These are phyloP conservation scores for Dynastes grantii DNA, from an alignment of 2,888 invertebrate species.

Conservation along the genomic window DNA sequence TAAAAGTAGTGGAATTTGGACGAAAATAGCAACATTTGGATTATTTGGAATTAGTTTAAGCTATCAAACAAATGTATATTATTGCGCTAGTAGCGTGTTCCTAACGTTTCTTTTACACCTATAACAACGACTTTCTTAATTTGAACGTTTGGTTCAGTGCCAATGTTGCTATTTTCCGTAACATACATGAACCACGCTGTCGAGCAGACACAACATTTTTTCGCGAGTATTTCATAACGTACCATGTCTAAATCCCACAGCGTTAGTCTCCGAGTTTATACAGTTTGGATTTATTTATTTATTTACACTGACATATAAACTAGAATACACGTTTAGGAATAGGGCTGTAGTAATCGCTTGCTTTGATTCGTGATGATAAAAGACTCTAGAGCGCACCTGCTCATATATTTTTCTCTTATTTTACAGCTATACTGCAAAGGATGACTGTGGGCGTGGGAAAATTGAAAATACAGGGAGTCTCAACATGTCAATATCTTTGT, in stretches of 20 bases:
- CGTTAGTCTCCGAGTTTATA: background rate
- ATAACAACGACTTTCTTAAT: conserved; percentile 23
- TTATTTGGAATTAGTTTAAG: background rate
- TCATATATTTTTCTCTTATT: conserved; percentile 58
- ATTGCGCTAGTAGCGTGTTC: background rate
- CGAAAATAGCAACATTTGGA: conserved; percentile 6
- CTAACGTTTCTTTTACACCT: conserved; percentile 3
- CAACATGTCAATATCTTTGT: conserved; percentile 90
- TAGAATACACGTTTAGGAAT: background rate
- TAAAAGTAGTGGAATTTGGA: conserved; percentile 18
- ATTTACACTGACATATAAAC: conserved; percentile 29
- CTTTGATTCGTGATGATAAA: conserved; percentile 4
- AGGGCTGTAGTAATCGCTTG: conserved; percentile 1
- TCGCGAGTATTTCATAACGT: conserved; percentile 27
- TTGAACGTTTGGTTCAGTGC: conserved; percentile 25
- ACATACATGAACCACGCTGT: conserved; percentile 20
- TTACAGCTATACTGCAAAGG: conserved; percentile 82
- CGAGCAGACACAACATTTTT: conserved; percentile 29
- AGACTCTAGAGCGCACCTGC: background rate
- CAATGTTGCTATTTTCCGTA: conserved; percentile 17
- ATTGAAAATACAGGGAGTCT: conserved; percentile 90
- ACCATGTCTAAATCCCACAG: conserved; percentile 30
- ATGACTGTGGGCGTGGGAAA: conserved; percentile 83
- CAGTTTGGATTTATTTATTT: conserved; percentile 1
- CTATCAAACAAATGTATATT: background rate